Percentiles rank a stretch among this genome's conserved stretches.
Conservation (phyloP, 2,888 invertebrate species). For the Cerastoderma edule region DNA sequence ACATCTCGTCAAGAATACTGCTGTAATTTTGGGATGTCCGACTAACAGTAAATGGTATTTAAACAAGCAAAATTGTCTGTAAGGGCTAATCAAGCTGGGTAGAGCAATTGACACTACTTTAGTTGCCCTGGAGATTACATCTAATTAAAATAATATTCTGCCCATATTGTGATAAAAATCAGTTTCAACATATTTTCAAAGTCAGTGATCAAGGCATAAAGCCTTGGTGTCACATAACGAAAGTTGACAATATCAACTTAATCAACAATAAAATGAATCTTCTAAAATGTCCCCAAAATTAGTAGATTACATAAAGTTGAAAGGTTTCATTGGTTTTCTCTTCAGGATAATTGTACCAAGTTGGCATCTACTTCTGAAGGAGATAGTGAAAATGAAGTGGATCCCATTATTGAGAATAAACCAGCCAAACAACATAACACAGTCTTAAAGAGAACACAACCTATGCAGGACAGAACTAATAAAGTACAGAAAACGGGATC, state of each 20-base stretch:
- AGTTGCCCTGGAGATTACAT: no score
- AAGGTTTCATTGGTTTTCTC: neutral
- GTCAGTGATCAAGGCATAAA: neutral
- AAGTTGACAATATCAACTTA: neutral
- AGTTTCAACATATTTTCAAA: neutral
- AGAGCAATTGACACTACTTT: no score
- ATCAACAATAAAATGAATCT: neutral
- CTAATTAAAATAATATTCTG: no score
- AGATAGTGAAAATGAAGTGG: neutral
- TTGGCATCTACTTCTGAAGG: neutral
- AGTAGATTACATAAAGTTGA: no score
- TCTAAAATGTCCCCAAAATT: neutral
- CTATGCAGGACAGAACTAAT: conserved; percentile 6
- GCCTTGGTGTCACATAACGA: neutral
- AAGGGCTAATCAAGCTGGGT: no score
- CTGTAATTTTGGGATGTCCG: no score
- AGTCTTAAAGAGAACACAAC: conserved; percentile 4
- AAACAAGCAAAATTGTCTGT: no score
- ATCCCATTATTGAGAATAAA: neutral
- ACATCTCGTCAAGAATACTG: no score
- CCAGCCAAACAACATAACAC: neutral
- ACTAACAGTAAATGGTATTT: no score
- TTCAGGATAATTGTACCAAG: neutral
- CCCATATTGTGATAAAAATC: neutral
- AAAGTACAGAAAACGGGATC: conserved; percentile 20